Conservation (phyloP, 1,140 invertebrate genomes). For the Neodiprion fabricii region DNA sequence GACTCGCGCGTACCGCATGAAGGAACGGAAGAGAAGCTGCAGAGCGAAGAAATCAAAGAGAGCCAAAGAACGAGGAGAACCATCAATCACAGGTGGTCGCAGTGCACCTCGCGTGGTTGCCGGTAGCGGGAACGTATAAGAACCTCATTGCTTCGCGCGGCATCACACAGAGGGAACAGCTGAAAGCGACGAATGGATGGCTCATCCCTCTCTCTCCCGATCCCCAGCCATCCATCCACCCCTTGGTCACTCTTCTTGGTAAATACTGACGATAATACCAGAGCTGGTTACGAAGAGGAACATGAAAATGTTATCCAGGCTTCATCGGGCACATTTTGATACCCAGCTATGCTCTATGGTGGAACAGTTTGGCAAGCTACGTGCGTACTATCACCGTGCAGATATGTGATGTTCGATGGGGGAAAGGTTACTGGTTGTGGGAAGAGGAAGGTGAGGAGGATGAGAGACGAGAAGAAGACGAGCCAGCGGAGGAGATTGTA, state of each 20-base stretch:
- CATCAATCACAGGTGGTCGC: conserved; percentile 51
- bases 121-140: conserved; percentile 48
- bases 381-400: too few species aligned
- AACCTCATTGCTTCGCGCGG: conserved; percentile 39
- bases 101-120: conserved; percentile 39
- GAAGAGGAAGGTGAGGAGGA: conserved; percentile 22
- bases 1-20: conserved; percentile 9
- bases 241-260: conserved; percentile 21
- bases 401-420: neutral
- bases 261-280: too few species aligned
- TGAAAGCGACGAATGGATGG: conserved; percentile 18
- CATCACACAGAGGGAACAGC: conserved; percentile 33
- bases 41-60: conserved; percentile 24
- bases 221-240: conserved; percentile 26
- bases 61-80: conserved; percentile 40
- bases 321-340: too few species aligned
- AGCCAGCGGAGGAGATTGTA: conserved; percentile 44
- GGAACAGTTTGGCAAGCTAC: too few species aligned
- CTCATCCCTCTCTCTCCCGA: conserved; percentile 32
- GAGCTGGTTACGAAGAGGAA: too few species aligned
- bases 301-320: too few species aligned
- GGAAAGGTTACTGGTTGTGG: neutral
- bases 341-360: too few species aligned
- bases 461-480: conserved; percentile 22
- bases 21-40: conserved; percentile 31